Percentiles rank a stretch among this genome's conserved stretches.
Conservation (phyloP, 37 sponge, comb jelly and placozoan genomes). For the Chondrosia reniformis region DNA sequence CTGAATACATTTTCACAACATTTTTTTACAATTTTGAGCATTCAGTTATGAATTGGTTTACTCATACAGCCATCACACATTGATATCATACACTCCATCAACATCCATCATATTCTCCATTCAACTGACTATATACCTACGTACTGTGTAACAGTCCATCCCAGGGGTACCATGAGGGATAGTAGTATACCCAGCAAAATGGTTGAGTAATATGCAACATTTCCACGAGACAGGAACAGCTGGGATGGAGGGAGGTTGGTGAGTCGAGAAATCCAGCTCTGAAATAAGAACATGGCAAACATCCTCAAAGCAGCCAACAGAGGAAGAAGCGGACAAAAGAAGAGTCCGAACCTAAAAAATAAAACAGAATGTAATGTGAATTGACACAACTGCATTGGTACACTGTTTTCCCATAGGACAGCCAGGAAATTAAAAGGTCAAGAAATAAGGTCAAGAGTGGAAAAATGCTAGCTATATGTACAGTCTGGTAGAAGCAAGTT, state of each 20-base stretch:
- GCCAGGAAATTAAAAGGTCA: too few relatives aligned
- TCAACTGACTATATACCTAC: too few relatives aligned
- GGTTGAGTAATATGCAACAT: constrained; percentile 5
- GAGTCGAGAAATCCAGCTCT: neutral
- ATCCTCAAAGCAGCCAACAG: constrained; percentile 4
- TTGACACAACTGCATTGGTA: too few relatives aligned
- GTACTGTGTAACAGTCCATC: constrained; percentile 26
- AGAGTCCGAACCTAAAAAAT: constrained; percentile 3
- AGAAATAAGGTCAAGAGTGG: too few relatives aligned
- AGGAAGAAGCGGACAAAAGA: constrained; percentile 15
- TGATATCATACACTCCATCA: neutral
- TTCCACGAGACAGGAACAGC: neutral
- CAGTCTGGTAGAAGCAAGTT: too few relatives aligned
- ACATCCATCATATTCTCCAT: too few relatives aligned
- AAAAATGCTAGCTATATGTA: too few relatives aligned
- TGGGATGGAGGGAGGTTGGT: constrained; percentile 10
- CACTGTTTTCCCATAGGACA: too few relatives aligned
- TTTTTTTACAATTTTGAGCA: too few relatives aligned
- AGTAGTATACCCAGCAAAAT: neutral
- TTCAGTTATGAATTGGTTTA: too few relatives aligned
- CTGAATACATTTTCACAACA: too few relatives aligned
- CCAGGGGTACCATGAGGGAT: constrained; percentile 28
- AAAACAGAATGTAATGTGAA: neutral
- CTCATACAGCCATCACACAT: neutral
- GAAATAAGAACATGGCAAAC: neutral